phyloP scores from a whole-genome alignment of 2,797 vertebrate species.

The Eurystomus glaucurus region DNA sequence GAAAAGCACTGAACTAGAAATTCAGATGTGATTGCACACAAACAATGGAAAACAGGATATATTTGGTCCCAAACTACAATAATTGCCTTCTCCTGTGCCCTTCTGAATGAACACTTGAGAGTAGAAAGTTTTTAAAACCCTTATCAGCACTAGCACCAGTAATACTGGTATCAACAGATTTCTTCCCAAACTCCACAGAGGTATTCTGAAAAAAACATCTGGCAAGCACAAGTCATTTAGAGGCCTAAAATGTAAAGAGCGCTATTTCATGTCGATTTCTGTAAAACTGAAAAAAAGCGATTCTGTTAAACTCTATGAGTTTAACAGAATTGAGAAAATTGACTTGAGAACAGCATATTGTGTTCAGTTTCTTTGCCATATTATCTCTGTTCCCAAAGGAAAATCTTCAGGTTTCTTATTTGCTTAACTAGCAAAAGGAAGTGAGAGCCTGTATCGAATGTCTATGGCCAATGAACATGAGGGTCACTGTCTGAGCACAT shows the following conservation, averaged over 20 bases:
- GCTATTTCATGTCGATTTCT: neutral
- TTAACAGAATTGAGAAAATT: neutral
- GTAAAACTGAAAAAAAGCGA: neutral
- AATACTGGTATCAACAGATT: neutral
- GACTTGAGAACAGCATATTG: neutral
- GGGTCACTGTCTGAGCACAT: neutral
- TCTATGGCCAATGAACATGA: neutral
- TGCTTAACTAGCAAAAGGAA: neutral
- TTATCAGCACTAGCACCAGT: neutral
- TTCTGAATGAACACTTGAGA: neutral
- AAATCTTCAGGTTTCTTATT: neutral
- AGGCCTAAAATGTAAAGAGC: neutral
- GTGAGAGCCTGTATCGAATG: neutral
- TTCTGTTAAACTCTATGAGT: neutral
- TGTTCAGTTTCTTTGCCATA: neutral
- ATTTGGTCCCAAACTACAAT: neutral
- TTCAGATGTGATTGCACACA: neutral
- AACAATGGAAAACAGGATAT: neutral
- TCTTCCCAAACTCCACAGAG: rapidly evolving
- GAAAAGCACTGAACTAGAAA: neutral
- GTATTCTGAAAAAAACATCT: neutral
- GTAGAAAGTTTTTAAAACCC: neutral
- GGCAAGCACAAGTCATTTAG: neutral
- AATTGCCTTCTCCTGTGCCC: neutral
- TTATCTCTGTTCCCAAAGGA: neutral